Conservation (phyloP, 2,797 vertebrate genomes). For the Cossypha caffra region DNA sequence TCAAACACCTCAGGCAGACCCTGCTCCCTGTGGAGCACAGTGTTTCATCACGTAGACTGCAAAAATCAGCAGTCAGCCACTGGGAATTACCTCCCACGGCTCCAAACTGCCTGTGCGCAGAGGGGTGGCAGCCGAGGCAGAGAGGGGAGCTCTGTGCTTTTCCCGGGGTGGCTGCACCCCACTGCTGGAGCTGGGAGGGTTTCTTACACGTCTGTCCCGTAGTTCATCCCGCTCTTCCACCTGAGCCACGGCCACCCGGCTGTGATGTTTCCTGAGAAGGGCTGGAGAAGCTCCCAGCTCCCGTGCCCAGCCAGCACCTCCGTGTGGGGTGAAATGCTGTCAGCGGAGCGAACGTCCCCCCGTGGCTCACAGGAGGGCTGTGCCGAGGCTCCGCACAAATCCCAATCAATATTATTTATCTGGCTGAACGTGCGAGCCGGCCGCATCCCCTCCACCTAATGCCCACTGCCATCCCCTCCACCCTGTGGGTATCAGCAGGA, state of each 20-base stretch:
- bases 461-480: conserved; percentile 59
- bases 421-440: background rate
- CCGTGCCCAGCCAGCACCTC: conserved; percentile 39
- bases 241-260: background rate
- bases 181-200: background rate
- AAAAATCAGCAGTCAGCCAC: background rate
- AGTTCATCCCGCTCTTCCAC: background rate
- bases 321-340: conserved; percentile 40
- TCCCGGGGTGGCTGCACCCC: background rate
- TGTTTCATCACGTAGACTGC: rapidly evolving
- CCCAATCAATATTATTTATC: conserved; percentile 56
- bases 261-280: background rate
- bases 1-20: background rate
- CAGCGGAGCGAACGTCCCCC: background rate
- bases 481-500: conserved; percentile 48
- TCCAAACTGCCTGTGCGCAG: background rate
- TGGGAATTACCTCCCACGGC: background rate
- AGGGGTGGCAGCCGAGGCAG: background rate
- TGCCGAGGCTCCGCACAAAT: conserved; percentile 14
- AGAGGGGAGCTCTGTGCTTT: background rate
- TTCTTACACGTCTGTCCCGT: background rate
- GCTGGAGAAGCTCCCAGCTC: conserved; percentile 9
- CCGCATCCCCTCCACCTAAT: conserved; percentile 24
- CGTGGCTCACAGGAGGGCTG: conserved; percentile 25
- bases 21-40: rapidly evolving